These are phyloP conservation scores for Drosophila aldrichi DNA, from an alignment of 2,888 invertebrate species.

Conservation along the genomic window DNA sequence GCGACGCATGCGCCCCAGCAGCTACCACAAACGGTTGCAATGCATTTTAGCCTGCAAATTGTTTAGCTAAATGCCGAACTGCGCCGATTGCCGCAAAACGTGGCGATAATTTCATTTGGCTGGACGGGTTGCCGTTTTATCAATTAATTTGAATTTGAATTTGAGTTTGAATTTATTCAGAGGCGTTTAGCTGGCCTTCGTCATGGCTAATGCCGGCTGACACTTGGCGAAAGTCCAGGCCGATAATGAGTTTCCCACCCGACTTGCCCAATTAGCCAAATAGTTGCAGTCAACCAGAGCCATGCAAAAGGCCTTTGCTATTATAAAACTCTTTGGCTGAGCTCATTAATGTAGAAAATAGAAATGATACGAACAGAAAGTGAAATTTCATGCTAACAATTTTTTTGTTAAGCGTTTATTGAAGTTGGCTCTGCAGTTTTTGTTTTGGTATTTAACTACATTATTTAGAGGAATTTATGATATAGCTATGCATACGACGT, in stretches of 20 bases:
- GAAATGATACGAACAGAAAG: constrained; percentile 39
- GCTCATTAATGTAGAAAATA: constrained; percentile 22
- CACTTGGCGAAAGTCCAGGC: constrained; percentile 65
- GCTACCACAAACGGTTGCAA: constrained; percentile 60
- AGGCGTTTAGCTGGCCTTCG: constrained; percentile 72
- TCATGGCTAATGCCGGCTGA: constrained; percentile 69
- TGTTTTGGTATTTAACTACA: background rate
- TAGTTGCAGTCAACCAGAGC: constrained; percentile 33
- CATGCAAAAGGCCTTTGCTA: constrained; percentile 26
- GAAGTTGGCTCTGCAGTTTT: background rate
- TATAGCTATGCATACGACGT: background rate
- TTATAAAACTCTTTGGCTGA: background rate
- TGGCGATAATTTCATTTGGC: constrained; percentile 70
- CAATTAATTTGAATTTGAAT: constrained; percentile 81
- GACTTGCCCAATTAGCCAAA: constrained; percentile 62
- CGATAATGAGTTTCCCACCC: constrained; percentile 58
- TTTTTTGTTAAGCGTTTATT: background rate
- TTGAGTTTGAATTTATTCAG: constrained; percentile 81
- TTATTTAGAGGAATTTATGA: background rate
- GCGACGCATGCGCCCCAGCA: constrained; percentile 58
- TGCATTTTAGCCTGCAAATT: constrained; percentile 71
- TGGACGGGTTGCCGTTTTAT: constrained; percentile 58
- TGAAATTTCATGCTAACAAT: constrained; percentile 33
- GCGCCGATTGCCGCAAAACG: constrained; percentile 71
- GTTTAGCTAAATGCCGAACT: constrained; percentile 71